Base-by-base conservation (phyloP, 2,113 vertebrate species). In the Serinus canaria region DNA sequence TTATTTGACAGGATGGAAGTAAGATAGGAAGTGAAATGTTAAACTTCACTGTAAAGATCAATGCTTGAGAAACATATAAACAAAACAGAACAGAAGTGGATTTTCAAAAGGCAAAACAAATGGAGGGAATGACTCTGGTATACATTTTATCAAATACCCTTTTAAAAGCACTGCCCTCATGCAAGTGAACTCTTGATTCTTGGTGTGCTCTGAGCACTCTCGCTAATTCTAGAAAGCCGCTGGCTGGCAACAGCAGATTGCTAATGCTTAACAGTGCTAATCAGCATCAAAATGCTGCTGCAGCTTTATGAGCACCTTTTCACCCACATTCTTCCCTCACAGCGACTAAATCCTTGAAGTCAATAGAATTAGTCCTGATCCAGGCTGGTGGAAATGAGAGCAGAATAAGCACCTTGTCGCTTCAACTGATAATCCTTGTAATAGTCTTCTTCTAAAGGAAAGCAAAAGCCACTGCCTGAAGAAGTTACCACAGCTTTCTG, bases 21-120 rank as follows among this genome's bases (percentile, higher is more conserved):
- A 67, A 96, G 82, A 93, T 84, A 97, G 96, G 97, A 98, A 97
- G 87, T 81, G 50, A 97, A 89, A 95, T 86, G 83, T 97, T 95
- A 94, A 96, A 96, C 86, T 80, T 22, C 46, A 55, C 76, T 53
- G 30, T 94, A 90, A 97, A 97, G 81, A 97, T 84, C 83, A 92
- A 69, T 94, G 95, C 33, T 90, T 89, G 44, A 91, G 86, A 83
- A 95, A 90, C 23, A n/a, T 52, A 82, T 37, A 94, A 89, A 46
- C 60, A 87, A 80, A 83, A 86, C 31, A 92, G 82, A 81, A 89
- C 25, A 84, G 79, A 68, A 94, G 50, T 81, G 46, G 58, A 28
- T 80, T 96, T 95, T 94, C 64, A 84, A 83, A 91, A 88, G 83
- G 31, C 53, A 82, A 21, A 62, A 50, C 37, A 88, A 69, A 81